These are phyloP conservation scores for Corvus moneduloides DNA, from an alignment of 2,113 vertebrate species.

Conservation along the genomic window DNA sequence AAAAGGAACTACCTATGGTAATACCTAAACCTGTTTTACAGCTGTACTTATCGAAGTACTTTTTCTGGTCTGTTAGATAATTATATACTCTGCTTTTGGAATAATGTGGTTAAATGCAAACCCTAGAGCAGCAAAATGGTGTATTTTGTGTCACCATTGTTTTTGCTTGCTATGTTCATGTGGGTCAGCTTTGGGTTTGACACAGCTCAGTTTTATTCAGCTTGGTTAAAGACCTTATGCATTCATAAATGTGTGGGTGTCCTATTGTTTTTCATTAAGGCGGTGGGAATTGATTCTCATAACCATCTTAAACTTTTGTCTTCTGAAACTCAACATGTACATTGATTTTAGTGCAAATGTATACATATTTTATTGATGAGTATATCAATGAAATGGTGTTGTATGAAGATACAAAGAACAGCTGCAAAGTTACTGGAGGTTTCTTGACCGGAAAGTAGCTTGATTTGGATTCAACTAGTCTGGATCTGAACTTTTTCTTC, in stretches of 20 bases:
- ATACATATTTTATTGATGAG: background rate
- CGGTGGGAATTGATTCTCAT: background rate
- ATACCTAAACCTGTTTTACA: conserved; percentile 30
- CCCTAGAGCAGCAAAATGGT: background rate
- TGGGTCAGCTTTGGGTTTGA: background rate
- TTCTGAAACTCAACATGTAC: background rate
- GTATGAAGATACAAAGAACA: background rate
- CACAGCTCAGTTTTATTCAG: background rate
- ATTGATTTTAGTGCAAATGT: background rate
- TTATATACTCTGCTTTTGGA: background rate
- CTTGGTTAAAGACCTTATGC: background rate
- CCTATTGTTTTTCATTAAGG: background rate
- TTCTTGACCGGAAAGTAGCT: background rate
- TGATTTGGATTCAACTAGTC: background rate
- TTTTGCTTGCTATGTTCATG: background rate
- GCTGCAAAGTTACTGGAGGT: background rate
- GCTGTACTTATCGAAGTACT: background rate
- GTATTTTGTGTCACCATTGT: background rate
- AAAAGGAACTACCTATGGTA: background rate
- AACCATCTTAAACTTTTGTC: background rate
- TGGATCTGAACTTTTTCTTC: background rate
- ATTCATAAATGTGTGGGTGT: background rate
- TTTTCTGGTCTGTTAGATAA: background rate
- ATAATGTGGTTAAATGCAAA: background rate
- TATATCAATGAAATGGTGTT: background rate